Conservation (phyloP, 2,797 vertebrate genomes). For the Danio albolineatus region DNA sequence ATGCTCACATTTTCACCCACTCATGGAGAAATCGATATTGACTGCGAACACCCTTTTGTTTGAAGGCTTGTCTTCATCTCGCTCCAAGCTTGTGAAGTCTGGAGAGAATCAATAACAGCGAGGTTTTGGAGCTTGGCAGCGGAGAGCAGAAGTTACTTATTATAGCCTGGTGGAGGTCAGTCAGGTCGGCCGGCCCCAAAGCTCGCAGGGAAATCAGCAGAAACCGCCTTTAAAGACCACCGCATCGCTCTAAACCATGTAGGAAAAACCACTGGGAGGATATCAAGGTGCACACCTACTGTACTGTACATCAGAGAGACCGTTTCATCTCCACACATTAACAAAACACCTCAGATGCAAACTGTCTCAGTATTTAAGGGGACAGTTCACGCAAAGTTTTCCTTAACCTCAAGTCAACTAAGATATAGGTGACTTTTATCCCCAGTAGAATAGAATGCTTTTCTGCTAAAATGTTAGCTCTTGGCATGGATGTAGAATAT, state of each 20-base stretch:
- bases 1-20: conserved; percentile 8
- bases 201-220: conserved; percentile 19
- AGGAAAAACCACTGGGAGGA: background rate
- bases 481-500: too few relatives aligned
- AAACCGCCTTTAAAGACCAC: background rate
- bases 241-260: background rate
- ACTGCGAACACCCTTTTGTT: conserved; percentile 51
- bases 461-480: too few relatives aligned
- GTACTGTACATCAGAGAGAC: background rate
- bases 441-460: too few relatives aligned
- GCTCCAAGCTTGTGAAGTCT: conserved; percentile 32
- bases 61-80: conserved; percentile 49
- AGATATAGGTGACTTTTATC: too few relatives aligned
- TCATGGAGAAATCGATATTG: conserved; percentile 36
- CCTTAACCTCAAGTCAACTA: too few relatives aligned
- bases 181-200: background rate
- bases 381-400: background rate
- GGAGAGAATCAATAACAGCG: conserved; percentile 38
- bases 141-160: conserved; percentile 33
- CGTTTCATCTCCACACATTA: background rate
- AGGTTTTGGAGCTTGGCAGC: background rate
- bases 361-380: background rate
- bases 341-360: background rate
- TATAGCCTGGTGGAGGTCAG: conserved; percentile 28
- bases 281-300: background rate